Evolutionary conservation across 2,113 vertebrate species (phyloP).

Genomic region (Noturus placidus): DNA sequence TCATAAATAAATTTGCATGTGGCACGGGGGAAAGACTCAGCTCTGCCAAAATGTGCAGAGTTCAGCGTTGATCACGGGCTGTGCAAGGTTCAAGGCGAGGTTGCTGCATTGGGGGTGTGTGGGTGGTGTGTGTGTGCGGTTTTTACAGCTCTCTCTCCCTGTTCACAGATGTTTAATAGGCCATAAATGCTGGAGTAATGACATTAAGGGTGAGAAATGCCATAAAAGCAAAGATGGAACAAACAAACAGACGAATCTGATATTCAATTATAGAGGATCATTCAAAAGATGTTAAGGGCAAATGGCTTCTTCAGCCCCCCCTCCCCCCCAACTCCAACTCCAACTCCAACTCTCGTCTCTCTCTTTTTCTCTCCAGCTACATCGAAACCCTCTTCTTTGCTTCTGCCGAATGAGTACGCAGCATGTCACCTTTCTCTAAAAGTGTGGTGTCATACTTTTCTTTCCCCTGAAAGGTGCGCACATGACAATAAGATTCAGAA

Average conservation of each 20-base stretch:
- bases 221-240: slow-evolving; percentile 28
- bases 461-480: background rate
- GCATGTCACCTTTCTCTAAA: slow-evolving; percentile 26
- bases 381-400: slow-evolving; percentile 7
- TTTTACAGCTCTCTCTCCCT: slow-evolving; percentile 29
- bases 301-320: background rate
- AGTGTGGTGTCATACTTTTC: background rate
- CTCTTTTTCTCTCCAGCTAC: background rate
- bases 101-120: slow-evolving; percentile 49
- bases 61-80: slow-evolving; percentile 49
- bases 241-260: slow-evolving; percentile 44
- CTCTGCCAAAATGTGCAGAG: slow-evolving; percentile 35
- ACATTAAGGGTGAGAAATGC: slow-evolving; percentile 35
- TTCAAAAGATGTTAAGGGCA: slow-evolving; percentile 24
- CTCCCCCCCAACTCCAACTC: no score
- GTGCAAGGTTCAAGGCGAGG: slow-evolving; percentile 60
- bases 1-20: slow-evolving; percentile 71
- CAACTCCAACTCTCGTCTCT: background rate
- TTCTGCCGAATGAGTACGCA: background rate
- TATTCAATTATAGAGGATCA: slow-evolving; percentile 47
- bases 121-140: background rate
- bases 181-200: slow-evolving; percentile 50
- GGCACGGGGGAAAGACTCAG: slow-evolving; percentile 32
- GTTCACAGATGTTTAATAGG: slow-evolving; percentile 40
- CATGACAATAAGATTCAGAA: slow-evolving; percentile 33